phyloP scores from a whole-genome alignment of 2,888 invertebrate genomes.

The Drosophila formosana region DNA sequence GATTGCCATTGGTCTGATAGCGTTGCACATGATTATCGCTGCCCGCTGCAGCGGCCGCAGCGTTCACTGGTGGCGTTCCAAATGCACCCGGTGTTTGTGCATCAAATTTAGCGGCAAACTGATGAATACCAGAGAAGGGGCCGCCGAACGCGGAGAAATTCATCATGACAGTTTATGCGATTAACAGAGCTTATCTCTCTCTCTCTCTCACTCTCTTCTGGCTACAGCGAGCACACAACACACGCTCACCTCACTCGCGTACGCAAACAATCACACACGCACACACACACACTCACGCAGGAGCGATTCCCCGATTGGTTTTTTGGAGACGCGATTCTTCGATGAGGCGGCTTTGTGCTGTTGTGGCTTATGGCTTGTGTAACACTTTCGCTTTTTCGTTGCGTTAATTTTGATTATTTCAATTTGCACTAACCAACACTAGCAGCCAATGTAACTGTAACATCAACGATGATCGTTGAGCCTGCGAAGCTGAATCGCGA shows the following conservation, averaged over 20 bases:
- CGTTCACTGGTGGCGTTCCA: slow-evolving; percentile 83
- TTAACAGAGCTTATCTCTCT: slow-evolving; percentile 32
- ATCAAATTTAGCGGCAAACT: slow-evolving; percentile 85
- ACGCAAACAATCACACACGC: slow-evolving; percentile 11
- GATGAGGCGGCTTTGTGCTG: slow-evolving; percentile 17
- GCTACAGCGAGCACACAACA: slow-evolving; percentile 8
- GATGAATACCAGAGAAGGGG: slow-evolving; percentile 85
- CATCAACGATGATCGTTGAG: slow-evolving; percentile 45
- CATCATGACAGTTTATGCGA: slow-evolving; percentile 82
- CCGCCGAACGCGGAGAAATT: slow-evolving; percentile 86
- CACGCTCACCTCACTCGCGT: slow-evolving; percentile 9
- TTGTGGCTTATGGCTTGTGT: slow-evolving; percentile 42
- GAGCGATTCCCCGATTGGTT: slow-evolving; percentile 36
- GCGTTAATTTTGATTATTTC: slow-evolving; percentile 46
- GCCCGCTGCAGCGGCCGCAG: slow-evolving; percentile 76
- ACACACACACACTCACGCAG: slow-evolving; percentile 24
- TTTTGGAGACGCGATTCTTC: slow-evolving; percentile 26
- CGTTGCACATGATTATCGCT: slow-evolving; percentile 84
- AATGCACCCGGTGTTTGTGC: slow-evolving; percentile 85
- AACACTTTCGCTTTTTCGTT: slow-evolving; percentile 65
- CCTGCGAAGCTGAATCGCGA: slow-evolving; percentile 49
- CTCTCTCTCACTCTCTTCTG: background rate
- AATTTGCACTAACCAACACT: slow-evolving; percentile 53
- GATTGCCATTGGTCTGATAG: slow-evolving; percentile 85
- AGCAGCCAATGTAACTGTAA: slow-evolving; percentile 35